Percentiles rank a stretch among this genome's conserved stretches.
phyloP scores from a whole-genome alignment of 2,888 invertebrate species.

The Thereva unica region DNA sequence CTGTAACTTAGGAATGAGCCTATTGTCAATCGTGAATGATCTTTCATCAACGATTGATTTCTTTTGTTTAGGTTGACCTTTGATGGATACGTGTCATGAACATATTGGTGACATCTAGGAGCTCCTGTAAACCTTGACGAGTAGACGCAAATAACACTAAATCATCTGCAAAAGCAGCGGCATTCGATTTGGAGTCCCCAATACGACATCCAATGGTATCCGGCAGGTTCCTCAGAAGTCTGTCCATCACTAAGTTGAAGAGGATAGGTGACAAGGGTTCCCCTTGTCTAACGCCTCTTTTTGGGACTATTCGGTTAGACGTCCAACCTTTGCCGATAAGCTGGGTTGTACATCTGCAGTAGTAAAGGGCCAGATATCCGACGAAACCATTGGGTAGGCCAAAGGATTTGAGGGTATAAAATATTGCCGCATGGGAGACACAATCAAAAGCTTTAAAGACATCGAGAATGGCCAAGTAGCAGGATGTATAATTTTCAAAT shows the following conservation, averaged over 20 bases:
- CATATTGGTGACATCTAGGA: background rate
- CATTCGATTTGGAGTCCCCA: background rate
- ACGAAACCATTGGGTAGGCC: background rate
- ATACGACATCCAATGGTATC: background rate
- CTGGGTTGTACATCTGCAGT: background rate
- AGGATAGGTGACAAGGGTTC: background rate
- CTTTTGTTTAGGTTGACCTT: conserved; percentile 4
- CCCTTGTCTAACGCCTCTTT: background rate
- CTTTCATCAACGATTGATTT: background rate
- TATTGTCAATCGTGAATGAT: background rate
- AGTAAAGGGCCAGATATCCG: background rate
- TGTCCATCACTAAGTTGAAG: background rate
- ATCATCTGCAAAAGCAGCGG: background rate
- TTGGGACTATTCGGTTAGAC: background rate
- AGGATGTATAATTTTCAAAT: background rate
- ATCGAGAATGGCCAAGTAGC: background rate
- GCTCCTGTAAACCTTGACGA: background rate
- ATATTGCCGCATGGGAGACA: background rate
- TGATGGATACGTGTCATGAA: background rate
- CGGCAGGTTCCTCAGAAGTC: background rate
- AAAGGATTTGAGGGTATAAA: background rate
- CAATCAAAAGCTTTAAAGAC: background rate
- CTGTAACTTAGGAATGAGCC: no score
- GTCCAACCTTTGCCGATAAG: background rate
- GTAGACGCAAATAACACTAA: conserved; percentile 2